Percentiles rank a stretch among this genome's conserved stretches.
phyloP scores from a whole-genome alignment of 2,113 vertebrate genomes.

The Atrichornis clamosus region DNA sequence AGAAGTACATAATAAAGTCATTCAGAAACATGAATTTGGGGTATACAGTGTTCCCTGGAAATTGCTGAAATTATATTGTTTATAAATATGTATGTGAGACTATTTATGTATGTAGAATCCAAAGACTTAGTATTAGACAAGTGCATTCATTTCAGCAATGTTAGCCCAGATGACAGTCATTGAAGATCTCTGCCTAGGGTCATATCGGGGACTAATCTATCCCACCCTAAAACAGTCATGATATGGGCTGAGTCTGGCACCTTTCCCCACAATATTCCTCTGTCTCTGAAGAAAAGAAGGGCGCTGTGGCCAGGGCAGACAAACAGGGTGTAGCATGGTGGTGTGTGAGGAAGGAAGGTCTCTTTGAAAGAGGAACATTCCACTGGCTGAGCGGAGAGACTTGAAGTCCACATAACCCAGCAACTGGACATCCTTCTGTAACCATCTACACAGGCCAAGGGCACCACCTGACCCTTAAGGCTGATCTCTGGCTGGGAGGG shows the following conservation, averaged over 20 bases:
- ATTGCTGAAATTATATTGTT: background rate
- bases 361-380: background rate
- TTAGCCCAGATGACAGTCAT: background rate
- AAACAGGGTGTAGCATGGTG: accelerated
- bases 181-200: background rate
- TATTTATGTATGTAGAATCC: background rate
- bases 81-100: background rate
- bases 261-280: background rate
- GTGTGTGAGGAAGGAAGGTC: background rate
- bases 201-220: accelerated
- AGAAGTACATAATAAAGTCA: background rate
- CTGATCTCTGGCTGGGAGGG: background rate
- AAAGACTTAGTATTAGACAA: background rate
- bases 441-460: background rate
- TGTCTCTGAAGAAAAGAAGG: background rate
- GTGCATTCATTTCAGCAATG: background rate
- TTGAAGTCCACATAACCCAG: background rate
- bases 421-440: background rate
- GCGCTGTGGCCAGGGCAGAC: background rate
- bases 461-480: background rate
- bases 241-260: background rate
- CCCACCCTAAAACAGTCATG: background rate
- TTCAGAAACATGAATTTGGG: background rate
- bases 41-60: background rate
- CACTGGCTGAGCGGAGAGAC: background rate